phyloP scores from a whole-genome alignment of 2,797 vertebrate species.

The Psittacula derbiana region DNA sequence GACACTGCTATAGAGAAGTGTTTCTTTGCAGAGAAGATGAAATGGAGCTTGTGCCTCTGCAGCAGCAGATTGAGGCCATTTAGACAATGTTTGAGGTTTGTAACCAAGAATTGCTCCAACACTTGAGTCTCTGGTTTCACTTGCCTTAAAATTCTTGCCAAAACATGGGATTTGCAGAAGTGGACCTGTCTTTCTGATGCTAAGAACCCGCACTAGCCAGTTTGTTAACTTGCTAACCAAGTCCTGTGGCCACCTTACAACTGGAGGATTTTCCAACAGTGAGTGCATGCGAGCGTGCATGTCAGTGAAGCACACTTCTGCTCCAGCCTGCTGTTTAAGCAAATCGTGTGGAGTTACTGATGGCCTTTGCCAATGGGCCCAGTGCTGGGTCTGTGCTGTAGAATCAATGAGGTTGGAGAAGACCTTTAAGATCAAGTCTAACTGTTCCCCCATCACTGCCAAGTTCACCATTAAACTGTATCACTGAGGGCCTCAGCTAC shows the following conservation, averaged over 20 bases:
- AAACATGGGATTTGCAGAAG: background rate
- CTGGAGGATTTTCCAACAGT: background rate
- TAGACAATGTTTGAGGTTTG: background rate
- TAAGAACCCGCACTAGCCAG: too few species aligned
- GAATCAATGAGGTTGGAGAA: background rate
- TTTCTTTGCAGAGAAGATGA: background rate
- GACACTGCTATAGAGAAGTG: background rate
- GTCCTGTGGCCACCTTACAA: background rate
- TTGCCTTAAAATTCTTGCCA: background rate
- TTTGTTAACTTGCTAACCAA: fast-evolving
- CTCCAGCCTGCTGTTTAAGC: background rate
- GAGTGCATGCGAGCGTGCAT: too few species aligned
- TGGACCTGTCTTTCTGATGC: background rate
- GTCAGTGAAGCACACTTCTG: background rate
- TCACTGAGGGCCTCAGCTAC: background rate
- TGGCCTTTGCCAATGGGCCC: background rate
- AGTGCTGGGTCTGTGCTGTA: background rate
- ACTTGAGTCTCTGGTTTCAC: background rate
- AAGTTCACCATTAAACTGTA: background rate
- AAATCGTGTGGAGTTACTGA: background rate
- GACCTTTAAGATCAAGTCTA: background rate
- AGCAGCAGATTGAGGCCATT: background rate
- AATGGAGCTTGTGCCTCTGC: background rate
- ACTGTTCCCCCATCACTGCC: background rate
- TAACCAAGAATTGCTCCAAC: background rate